phyloP scores from a whole-genome alignment of 2,797 vertebrate genomes.

The Rhodeus uyekii region DNA sequence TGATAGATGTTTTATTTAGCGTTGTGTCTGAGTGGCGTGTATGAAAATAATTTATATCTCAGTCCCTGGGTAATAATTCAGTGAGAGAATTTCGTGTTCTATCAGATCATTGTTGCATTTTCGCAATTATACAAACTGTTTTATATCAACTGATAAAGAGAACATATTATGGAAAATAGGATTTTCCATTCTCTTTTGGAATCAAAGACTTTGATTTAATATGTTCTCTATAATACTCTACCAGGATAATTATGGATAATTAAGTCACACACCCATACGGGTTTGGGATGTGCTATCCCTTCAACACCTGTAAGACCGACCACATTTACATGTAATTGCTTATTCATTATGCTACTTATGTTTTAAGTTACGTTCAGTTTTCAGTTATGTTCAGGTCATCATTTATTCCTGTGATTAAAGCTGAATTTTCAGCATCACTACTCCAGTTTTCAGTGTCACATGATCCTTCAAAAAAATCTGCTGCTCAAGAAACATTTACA shows the following conservation, averaged over 20 bases:
- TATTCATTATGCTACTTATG: neutral
- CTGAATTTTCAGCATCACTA: neutral
- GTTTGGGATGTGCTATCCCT: neutral
- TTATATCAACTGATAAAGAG: neutral
- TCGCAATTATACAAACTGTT: neutral
- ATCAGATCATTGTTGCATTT: neutral
- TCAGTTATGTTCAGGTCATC: no score
- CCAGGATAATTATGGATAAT: neutral
- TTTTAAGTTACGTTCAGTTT: neutral
- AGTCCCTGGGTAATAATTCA: slow-evolving; percentile 4
- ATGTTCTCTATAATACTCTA: neutral
- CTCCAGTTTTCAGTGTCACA: neutral
- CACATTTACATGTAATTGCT: neutral
- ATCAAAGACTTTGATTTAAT: neutral
- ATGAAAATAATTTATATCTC: slow-evolving; percentile 38
- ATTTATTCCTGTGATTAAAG: neutral
- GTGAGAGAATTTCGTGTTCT: slow-evolving; percentile 14
- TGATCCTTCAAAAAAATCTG: neutral
- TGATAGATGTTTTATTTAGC: slow-evolving; percentile 32
- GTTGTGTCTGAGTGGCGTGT: slow-evolving; percentile 5
- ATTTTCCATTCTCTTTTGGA: neutral
- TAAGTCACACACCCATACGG: neutral
- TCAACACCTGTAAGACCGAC: neutral
- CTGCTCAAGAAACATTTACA: neutral
- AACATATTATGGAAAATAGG: neutral